phyloP scores from a whole-genome alignment of 2,888 invertebrate genomes.

The Eurois occulta region DNA sequence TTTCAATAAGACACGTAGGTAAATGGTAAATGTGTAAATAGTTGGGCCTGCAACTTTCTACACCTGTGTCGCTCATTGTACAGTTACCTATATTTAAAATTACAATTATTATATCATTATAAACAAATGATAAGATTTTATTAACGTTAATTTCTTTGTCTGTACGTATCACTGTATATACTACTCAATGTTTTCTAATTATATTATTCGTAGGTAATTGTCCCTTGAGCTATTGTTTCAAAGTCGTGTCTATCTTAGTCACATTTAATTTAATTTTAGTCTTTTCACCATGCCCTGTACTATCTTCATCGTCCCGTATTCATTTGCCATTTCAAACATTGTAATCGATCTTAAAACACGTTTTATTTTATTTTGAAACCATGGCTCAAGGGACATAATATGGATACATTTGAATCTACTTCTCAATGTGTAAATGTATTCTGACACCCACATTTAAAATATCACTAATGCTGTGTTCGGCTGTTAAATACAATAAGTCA shows the following conservation, averaged over 20 bases:
- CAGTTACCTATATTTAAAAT: slow-evolving; percentile 75
- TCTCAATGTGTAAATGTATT: slow-evolving; percentile 57
- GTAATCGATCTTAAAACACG: not conserved
- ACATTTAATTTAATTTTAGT: not conserved
- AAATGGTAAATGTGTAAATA: slow-evolving; percentile 82
- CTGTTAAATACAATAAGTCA: slow-evolving; percentile 62
- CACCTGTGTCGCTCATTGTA: slow-evolving; percentile 89
- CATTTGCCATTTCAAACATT: not conserved
- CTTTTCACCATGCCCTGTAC: not conserved
- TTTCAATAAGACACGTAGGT: slow-evolving; percentile 75
- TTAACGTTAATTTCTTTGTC: slow-evolving; percentile 65
- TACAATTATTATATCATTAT: slow-evolving; percentile 67
- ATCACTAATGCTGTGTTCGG: slow-evolving; percentile 83
- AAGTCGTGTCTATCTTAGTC: slow-evolving; percentile 7
- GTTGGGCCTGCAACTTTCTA: slow-evolving; percentile 81
- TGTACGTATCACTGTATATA: slow-evolving; percentile 69
- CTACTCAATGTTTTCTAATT: slow-evolving; percentile 65
- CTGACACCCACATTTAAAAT: slow-evolving; percentile 61
- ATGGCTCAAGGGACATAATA: slow-evolving; percentile 55
- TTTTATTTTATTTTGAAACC: slow-evolving; percentile 32
- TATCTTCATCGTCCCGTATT: not conserved
- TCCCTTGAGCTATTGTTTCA: slow-evolving; percentile 51
- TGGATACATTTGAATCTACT: slow-evolving; percentile 49
- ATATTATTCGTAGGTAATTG: slow-evolving; percentile 51
- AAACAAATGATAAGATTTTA: slow-evolving; percentile 67